phyloP scores from a whole-genome alignment of 2,888 invertebrate species.

The Pteria penguin region DNA sequence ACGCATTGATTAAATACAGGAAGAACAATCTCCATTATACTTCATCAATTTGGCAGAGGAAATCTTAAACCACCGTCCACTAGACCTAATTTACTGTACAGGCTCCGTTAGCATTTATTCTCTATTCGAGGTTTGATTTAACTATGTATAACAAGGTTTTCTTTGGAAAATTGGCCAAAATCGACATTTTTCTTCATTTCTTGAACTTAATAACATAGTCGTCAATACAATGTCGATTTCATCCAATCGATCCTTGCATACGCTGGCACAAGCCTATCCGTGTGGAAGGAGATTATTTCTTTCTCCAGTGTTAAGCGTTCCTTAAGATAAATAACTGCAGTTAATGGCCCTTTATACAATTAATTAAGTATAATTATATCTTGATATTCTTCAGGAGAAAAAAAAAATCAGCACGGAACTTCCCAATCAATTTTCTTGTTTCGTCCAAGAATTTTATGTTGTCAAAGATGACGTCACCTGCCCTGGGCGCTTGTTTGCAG shows the following conservation, averaged over 20 bases:
- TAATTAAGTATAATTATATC: background rate
- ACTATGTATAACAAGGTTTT: background rate
- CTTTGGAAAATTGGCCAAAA: background rate
- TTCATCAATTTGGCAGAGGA: no score
- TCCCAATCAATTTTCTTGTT: background rate
- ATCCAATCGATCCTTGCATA: background rate
- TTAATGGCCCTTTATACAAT: background rate
- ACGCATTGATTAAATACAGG: no score
- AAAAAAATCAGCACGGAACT: background rate
- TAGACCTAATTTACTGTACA: no score
- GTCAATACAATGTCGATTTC: background rate
- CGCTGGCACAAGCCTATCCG: background rate
- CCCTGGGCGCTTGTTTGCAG: background rate
- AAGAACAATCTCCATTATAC: no score
- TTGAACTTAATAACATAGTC: background rate
- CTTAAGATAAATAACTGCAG: background rate
- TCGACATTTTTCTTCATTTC: background rate
- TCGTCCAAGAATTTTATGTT: background rate
- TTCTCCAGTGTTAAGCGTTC: background rate
- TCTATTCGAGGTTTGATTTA: no score
- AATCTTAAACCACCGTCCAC: no score
- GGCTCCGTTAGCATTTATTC: no score
- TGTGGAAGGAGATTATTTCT: background rate
- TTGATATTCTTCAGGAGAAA: background rate
- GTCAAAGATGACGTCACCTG: background rate